phyloP scores from a whole-genome alignment of 2,113 vertebrate species.

The Indicator maculatus region DNA sequence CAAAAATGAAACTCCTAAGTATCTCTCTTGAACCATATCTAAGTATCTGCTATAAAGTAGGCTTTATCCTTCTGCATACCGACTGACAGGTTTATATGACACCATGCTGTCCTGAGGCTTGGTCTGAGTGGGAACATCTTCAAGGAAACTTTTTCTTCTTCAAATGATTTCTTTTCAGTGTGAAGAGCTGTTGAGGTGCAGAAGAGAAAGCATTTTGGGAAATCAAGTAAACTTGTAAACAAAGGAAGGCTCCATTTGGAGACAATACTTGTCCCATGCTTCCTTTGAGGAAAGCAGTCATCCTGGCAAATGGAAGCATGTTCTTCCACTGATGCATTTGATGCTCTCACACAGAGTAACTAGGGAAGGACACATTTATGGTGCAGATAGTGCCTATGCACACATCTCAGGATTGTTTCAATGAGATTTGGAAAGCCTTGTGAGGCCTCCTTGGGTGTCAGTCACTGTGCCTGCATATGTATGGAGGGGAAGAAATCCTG shows the following conservation, averaged over 20 bases:
- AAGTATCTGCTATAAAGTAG: neutral
- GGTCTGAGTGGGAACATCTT: neutral
- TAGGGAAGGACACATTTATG: neutral
- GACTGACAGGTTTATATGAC: neutral
- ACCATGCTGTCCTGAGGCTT: neutral
- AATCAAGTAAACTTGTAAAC: neutral
- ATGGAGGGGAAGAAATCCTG: neutral
- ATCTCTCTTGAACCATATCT: neutral
- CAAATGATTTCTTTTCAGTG: neutral
- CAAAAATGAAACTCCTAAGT: neutral
- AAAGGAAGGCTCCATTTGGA: neutral
- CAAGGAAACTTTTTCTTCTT: neutral
- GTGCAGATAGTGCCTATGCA: neutral
- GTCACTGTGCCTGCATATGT: neutral
- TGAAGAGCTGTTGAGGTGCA: neutral
- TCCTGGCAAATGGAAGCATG: neutral
- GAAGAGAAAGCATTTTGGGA: neutral
- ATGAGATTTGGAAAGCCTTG: neutral
- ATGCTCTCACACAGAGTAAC: neutral
- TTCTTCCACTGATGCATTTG: neutral
- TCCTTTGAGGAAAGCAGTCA: neutral
- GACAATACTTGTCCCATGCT: neutral
- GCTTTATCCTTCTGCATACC: neutral
- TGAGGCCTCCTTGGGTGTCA: neutral
- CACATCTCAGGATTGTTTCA: neutral